Percentiles rank a stretch among this genome's conserved stretches.
Evolutionary conservation across 2,113 vertebrate species (phyloP).

Genomic region (Crotalus horridus): DNA sequence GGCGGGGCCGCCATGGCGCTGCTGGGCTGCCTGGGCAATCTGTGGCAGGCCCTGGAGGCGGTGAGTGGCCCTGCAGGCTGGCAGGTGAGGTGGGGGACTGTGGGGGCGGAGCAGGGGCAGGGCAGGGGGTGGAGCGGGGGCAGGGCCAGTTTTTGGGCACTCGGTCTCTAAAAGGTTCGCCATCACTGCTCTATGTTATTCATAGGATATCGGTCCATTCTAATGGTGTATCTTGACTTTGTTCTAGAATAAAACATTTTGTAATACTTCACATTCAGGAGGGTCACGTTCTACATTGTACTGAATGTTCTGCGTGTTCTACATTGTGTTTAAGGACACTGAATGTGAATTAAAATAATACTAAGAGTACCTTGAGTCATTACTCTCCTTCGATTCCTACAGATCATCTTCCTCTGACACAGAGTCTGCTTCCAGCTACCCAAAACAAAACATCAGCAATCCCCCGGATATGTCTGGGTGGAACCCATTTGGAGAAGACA

Average conservation of each 20-base stretch:
- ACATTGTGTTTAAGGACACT: background rate
- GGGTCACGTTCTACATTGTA: background rate
- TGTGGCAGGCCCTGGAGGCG: too few species aligned
- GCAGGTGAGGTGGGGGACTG: too few species aligned
- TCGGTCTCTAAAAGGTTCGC: too few species aligned
- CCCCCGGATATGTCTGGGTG: constrained; percentile 98
- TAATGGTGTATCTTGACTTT: background rate
- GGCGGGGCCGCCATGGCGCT: too few species aligned
- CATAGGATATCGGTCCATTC: background rate
- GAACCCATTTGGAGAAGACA: constrained; percentile 98
- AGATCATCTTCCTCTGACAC: constrained; percentile 73
- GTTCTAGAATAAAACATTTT: background rate
- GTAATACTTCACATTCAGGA: background rate
- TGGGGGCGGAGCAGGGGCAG: too few species aligned
- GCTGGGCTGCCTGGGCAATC: too few species aligned
- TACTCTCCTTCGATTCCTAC: constrained; percentile 14
- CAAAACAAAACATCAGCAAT: constrained; percentile 77
- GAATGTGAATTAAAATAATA: background rate
- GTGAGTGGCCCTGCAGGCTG: too few species aligned
- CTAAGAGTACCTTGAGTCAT: background rate
- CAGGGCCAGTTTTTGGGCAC: too few species aligned
- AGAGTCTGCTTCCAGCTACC: constrained; percentile 66
- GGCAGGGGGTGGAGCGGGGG: too few species aligned
- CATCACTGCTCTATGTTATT: background rate
- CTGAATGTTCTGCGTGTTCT: background rate